Evolutionary conservation across 2,888 invertebrate species (phyloP), one percentile per base, ranked within the genome.

Genomic region (Calameuta filiformis): DNA sequence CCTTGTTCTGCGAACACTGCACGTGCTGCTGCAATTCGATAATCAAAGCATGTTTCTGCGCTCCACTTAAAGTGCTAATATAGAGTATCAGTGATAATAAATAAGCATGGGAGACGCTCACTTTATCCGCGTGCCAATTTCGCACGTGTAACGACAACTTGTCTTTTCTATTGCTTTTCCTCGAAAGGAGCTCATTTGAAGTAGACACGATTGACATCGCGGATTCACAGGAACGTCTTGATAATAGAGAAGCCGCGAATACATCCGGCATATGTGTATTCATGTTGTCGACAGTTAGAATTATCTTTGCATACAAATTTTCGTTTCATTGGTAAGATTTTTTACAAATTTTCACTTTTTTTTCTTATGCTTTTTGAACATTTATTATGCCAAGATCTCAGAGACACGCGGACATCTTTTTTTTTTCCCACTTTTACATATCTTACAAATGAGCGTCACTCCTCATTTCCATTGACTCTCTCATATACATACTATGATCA

Each of bases 1-100:
- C 74, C 12, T 79, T 75, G 56, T 56, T 76, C 71, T 73, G 71
- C 56, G 74, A 76, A 68, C 76, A 69, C 71, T 75, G 79, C 76
- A 79, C 79, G 79, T 79, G 74, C 75, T 79, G 74, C 75, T 56
- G 56, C 56, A 56, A 56, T 56, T 9, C 56, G 56, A 56, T 56
- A 56, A 56, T 23, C 56, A 23, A 56, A 23, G 56, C 23, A 23
- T 56, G 23, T 56, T 56, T 56, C 23, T 56, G 23, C 23, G 56
- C 56, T 23, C 56, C 23, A 56, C 56, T 56, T 23, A 23, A 56
- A 56, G 56, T 23, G 56, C 56, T 56, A 56, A 56, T 56, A 56
- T 9, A 9, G 23, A 23, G 23, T 56, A 23, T 23, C 56, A 56
- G 56, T 56, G 9, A 56, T 9, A 56, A 23, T 56, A 56, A 56